Conservation (phyloP, 2,888 invertebrate species). For the Anthrax anthrax region DNA sequence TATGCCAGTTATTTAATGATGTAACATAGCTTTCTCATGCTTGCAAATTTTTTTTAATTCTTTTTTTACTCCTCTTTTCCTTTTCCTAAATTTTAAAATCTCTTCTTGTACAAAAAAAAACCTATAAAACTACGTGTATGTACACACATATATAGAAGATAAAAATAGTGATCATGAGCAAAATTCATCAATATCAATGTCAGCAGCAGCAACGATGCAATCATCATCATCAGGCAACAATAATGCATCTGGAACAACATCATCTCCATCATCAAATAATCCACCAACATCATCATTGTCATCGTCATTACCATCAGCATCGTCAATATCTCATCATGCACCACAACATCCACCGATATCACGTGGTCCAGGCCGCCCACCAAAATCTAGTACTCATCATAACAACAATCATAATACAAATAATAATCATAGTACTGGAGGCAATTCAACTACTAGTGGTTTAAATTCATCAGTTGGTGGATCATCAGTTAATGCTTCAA, state of each 20-base stretch:
- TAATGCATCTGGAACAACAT: not conserved
- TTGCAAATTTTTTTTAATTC: not conserved
- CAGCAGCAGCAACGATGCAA: not conserved
- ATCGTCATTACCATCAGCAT: not conserved
- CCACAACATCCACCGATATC: not conserved
- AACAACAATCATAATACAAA: not conserved
- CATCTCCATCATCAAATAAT: not conserved
- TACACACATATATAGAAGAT: conserved; percentile 6
- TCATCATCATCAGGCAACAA: not conserved
- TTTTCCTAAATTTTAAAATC: not conserved
- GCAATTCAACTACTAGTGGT: not conserved
- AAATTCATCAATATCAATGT: not conserved
- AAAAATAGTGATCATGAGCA: conserved; percentile 9
- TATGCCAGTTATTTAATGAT: too few relatives aligned
- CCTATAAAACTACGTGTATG: not conserved
- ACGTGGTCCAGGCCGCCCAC: conserved; percentile 10
- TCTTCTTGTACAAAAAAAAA: not conserved
- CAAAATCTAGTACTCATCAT: conserved; percentile 3
- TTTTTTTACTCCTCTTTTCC: conserved; percentile 1
- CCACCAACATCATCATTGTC: not conserved
- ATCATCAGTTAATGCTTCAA: not conserved
- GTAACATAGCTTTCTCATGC: not conserved
- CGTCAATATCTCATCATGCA: not conserved
- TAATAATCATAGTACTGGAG: not conserved
- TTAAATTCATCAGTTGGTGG: not conserved